Percentiles rank a stretch among this genome's conserved stretches.
Conservation (phyloP, 2,888 invertebrate genomes). For the Bimastos eiseni region DNA sequence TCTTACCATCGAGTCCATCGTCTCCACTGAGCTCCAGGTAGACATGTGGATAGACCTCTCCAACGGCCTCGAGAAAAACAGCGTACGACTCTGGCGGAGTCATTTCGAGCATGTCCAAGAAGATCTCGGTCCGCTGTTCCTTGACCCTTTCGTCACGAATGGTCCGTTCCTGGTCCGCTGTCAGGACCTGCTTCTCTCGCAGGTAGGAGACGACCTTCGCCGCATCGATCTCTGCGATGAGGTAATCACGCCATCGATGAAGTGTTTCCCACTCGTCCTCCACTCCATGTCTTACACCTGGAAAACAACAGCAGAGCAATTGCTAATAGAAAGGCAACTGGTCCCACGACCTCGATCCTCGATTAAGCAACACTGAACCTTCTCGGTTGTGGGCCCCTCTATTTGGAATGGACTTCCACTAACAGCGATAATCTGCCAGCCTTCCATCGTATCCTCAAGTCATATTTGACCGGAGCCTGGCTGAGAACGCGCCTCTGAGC, state of each 20-base stretch:
- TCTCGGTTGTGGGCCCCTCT: too few species aligned
- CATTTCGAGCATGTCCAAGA: conserved; percentile 38
- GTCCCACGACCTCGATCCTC: too few species aligned
- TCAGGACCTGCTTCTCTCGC: background rate
- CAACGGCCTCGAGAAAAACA: conserved; percentile 34
- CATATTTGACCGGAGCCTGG: too few species aligned
- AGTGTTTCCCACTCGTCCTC: conserved; percentile 37
- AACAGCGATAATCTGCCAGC: too few species aligned
- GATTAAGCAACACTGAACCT: too few species aligned
- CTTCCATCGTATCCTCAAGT: too few species aligned
- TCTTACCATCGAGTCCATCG: conserved; percentile 32
- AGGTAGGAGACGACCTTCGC: conserved; percentile 31
- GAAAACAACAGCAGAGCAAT: background rate
- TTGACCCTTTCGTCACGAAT: background rate
- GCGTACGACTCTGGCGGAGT: conserved; percentile 32
- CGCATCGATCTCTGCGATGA: conserved; percentile 37
- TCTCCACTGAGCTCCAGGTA: conserved; percentile 37
- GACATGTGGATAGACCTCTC: conserved; percentile 39
- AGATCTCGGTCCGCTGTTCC: conserved; percentile 32
- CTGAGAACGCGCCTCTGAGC: too few species aligned
- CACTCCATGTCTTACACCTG: conserved; percentile 1
- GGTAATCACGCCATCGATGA: conserved; percentile 28
- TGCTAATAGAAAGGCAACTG: background rate
- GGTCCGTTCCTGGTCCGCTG: conserved; percentile 21
- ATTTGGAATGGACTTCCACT: too few species aligned